Conservation (phyloP, 1,140 invertebrate species). For the Metaphire vulgaris region DNA sequence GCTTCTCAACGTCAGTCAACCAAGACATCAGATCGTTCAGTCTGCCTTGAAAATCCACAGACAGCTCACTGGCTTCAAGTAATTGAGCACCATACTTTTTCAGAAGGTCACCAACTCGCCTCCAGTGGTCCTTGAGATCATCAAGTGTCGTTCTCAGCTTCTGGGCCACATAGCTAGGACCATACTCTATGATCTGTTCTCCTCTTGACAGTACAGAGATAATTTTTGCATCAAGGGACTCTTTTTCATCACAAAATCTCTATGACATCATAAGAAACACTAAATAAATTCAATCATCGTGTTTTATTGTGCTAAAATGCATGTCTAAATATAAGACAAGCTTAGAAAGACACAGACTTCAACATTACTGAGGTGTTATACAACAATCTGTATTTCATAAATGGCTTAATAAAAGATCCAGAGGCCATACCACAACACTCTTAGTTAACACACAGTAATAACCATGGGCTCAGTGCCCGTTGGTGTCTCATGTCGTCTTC, state of each 20-base stretch:
- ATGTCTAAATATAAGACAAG: too few species aligned
- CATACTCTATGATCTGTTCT: constrained; percentile 76
- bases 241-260: not conserved
- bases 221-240: not conserved
- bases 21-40: constrained; percentile 69
- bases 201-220: constrained; percentile 56
- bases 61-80: constrained; percentile 88
- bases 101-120: constrained; percentile 73
- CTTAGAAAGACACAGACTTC: too few species aligned
- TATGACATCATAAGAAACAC: too few species aligned
- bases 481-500: too few species aligned
- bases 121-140: constrained; percentile 85
- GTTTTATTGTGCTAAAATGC: too few species aligned
- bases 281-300: too few species aligned
- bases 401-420: too few species aligned
- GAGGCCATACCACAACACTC: too few species aligned
- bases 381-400: too few species aligned
- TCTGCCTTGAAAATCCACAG: constrained; percentile 8
- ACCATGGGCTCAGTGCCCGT: too few species aligned
- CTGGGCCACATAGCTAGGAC: constrained; percentile 64
- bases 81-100: constrained; percentile 96
- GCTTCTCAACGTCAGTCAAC: constrained; percentile 89
- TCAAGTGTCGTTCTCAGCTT: constrained; percentile 81
- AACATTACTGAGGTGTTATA: too few species aligned
- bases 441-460: too few species aligned